Percentiles rank a stretch among this genome's conserved stretches.
Conservation (phyloP, 2,113 vertebrate genomes). For the Stomatorhinus ivindoensis region DNA sequence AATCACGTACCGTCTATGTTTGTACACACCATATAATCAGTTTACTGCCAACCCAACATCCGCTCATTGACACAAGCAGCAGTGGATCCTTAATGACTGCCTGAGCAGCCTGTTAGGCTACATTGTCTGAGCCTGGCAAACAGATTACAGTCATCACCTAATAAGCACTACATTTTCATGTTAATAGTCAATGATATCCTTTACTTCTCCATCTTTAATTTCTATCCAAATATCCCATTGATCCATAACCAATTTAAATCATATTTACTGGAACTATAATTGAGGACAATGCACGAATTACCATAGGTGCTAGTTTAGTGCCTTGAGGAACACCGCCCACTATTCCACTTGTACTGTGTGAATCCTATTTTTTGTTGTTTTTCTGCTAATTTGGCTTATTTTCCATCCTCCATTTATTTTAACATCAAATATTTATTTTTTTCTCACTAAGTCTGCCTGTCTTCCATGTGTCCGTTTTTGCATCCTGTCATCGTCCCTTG, state of each 20-base stretch:
- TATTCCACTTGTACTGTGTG: neutral
- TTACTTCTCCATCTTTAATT: neutral
- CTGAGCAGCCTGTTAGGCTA: slow-evolving; percentile 8
- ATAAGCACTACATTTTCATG: neutral
- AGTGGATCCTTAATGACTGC: slow-evolving; percentile 19
- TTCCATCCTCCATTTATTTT: neutral
- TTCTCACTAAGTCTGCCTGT: neutral
- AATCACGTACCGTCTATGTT: slow-evolving; percentile 43
- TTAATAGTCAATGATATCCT: neutral
- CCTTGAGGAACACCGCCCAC: neutral
- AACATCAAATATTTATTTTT: neutral
- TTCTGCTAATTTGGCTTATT: neutral
- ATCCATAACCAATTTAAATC: neutral
- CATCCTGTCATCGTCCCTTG: neutral
- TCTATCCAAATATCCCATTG: neutral
- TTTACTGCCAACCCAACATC: slow-evolving; percentile 38
- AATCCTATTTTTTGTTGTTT: neutral
- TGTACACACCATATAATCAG: slow-evolving; percentile 52
- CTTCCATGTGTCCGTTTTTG: neutral
- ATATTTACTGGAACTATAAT: neutral
- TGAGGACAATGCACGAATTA: neutral
- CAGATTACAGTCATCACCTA: neutral
- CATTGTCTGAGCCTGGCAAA: slow-evolving; percentile 14
- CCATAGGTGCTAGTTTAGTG: neutral
- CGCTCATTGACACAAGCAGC: slow-evolving; percentile 30